Percentiles rank a stretch among this genome's conserved stretches.
Evolutionary conservation across 2,888 invertebrate genomes (phyloP).

Genomic region (Ctena decussata): DNA sequence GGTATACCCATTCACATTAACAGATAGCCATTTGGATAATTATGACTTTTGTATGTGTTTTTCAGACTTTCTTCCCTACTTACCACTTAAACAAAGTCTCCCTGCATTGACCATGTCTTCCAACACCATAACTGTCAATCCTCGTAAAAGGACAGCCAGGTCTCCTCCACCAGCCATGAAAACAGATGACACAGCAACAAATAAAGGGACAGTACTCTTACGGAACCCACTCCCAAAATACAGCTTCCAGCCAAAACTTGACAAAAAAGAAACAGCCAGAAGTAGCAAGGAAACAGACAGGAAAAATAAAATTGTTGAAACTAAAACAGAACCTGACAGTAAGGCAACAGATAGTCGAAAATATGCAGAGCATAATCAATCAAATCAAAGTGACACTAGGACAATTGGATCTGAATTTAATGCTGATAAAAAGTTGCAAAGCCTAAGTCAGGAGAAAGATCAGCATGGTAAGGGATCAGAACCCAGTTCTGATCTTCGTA

Average conservation of each 20-base stretch:
- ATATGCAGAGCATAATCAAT: background rate
- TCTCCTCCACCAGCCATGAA: conserved; percentile 15
- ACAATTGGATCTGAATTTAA: background rate
- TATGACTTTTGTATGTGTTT: too few species aligned
- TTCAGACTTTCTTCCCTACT: too few species aligned
- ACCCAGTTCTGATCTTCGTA: background rate
- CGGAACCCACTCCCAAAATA: conserved; percentile 79
- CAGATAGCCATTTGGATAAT: too few species aligned
- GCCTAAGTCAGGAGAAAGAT: background rate
- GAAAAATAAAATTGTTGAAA: background rate
- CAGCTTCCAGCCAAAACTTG: conserved; percentile 70
- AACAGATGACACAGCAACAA: background rate
- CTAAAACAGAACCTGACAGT: background rate
- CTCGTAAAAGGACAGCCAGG: conserved; percentile 30
- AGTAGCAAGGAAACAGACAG: background rate
- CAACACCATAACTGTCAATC: conserved; percentile 49
- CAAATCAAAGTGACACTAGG: background rate
- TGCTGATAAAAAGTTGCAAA: background rate
- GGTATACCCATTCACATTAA: too few species aligned
- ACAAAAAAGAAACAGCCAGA: conserved; percentile 49
- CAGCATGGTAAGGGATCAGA: background rate
- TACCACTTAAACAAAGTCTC: too few species aligned
- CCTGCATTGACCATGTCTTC: conserved; percentile 58
- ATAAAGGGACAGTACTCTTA: conserved; percentile 75
- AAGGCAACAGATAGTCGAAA: conserved; percentile 7